phyloP scores from a whole-genome alignment of 2,888 invertebrate species.

The Andrena bicolor region DNA sequence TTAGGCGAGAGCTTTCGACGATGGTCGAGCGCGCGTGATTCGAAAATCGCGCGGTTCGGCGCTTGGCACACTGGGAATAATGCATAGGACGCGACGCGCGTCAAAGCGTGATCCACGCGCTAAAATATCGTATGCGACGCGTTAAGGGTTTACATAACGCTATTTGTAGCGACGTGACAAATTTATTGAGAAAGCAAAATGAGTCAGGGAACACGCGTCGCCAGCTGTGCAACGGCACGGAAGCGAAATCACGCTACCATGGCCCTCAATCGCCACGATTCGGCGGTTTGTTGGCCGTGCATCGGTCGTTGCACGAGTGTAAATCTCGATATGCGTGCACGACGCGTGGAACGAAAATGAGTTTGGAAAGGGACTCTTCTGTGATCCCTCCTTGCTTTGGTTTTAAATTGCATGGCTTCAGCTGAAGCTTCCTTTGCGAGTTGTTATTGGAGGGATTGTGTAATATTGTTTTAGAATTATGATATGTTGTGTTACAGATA shows the following conservation, averaged over 20 bases:
- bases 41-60: not conserved
- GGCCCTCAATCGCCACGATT: not conserved
- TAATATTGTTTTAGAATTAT: no score
- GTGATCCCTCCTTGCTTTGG: no score
- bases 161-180: constrained; percentile 49
- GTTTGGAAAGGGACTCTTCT: no score
- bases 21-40: not conserved
- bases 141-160: constrained; percentile 45
- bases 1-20: not conserved
- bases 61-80: constrained; percentile 1
- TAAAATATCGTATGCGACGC: constrained; percentile 38
- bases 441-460: no score
- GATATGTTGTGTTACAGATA: no score
- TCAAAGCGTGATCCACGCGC: constrained; percentile 23
- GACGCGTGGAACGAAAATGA: no score
- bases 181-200: constrained; percentile 50
- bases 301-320: not conserved
- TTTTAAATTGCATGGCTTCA: no score
- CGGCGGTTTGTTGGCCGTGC: not conserved
- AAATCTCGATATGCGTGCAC: not conserved
- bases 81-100: constrained; percentile 20
- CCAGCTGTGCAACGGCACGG: not conserved
- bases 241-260: constrained; percentile 14
- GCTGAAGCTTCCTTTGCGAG: no score
- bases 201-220: constrained; percentile 27